Percentiles rank a stretch among this genome's conserved stretches.
phyloP scores from a whole-genome alignment of 2,113 vertebrate species.

The Actenoides lindsayi region DNA sequence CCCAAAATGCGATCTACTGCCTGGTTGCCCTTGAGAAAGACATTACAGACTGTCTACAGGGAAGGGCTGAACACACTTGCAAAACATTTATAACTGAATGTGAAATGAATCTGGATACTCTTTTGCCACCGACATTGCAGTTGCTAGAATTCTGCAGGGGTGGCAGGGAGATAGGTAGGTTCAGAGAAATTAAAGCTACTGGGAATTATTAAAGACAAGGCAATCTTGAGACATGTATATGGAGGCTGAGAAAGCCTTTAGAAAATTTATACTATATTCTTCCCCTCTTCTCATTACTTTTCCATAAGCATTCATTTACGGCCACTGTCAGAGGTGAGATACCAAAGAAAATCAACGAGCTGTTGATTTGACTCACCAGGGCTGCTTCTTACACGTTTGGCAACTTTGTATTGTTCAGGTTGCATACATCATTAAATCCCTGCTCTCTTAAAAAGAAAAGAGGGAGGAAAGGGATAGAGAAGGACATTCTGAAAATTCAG shows the following conservation, averaged over 20 bases:
- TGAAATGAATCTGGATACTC: not conserved
- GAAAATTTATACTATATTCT: not conserved
- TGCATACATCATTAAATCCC: not conserved
- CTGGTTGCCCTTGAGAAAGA: not conserved
- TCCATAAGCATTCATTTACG: not conserved
- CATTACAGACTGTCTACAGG: not conserved
- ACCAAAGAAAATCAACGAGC: not conserved
- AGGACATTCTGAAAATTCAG: not conserved
- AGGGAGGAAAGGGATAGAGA: fast-evolving
- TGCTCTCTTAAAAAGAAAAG: not conserved
- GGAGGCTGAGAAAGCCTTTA: not conserved
- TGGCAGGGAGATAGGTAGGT: not conserved
- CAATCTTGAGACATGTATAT: not conserved
- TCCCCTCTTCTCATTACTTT: not conserved
- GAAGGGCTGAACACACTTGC: not conserved
- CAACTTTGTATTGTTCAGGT: not conserved
- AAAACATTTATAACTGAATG: not conserved
- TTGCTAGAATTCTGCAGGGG: not conserved
- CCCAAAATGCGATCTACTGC: fast-evolving
- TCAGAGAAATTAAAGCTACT: not conserved
- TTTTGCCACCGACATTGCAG: not conserved
- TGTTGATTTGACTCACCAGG: not conserved
- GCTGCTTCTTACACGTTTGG: not conserved
- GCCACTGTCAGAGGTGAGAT: not conserved
- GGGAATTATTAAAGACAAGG: not conserved